Evolutionary conservation across 2,797 vertebrate genomes (phyloP), one percentile per base, ranked within the genome.

Genomic region (Scolopax bukidnonensis): DNA sequence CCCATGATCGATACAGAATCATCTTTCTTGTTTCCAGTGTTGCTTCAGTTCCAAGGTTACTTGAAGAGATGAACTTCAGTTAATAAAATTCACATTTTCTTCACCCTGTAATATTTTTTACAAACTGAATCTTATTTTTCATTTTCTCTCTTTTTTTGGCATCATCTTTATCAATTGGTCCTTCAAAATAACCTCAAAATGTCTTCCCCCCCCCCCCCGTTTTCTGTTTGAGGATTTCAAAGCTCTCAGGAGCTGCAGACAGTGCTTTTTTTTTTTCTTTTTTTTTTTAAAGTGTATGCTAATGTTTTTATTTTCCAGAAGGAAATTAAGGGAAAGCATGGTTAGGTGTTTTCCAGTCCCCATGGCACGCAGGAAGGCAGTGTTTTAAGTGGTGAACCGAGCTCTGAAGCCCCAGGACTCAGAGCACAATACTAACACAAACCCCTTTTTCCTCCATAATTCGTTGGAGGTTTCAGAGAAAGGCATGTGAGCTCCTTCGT

Each of bases 21-120:
- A 74, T 94, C 84, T 82, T 90, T 93, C 90, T 74, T 75, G 67
- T 87, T 95, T 92, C 83, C 74, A 89, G 27, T 51, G 48, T 74
- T 78, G 60, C 77, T 93, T 87, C 91, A 61, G 67, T 79, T 96
- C 85, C 91, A 95, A 94, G 83, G 90, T 95, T 94, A 90, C 64
- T 84, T 74, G 77, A 79, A 70, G 47, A 88, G 67, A 79, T 70
- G 68, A 82, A 45, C 51, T 88, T 86, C 70, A 93, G 90, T 93
- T 95, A 76, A 96, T 96, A 90, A 93, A 96, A 95, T 75, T 63
- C 82, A 68, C 76, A 61, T 95, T 93, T 95, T 84, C 53, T 91
- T 91, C 64, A 70, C 48, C 19, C 54, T 59, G 51, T 30, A 74
- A 13, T 45, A 53, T 68, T 47, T 95, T 76, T 91, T 68, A 88